Base-by-base conservation (phyloP, 2,888 invertebrate species). In the Ceramica pisi region DNA sequence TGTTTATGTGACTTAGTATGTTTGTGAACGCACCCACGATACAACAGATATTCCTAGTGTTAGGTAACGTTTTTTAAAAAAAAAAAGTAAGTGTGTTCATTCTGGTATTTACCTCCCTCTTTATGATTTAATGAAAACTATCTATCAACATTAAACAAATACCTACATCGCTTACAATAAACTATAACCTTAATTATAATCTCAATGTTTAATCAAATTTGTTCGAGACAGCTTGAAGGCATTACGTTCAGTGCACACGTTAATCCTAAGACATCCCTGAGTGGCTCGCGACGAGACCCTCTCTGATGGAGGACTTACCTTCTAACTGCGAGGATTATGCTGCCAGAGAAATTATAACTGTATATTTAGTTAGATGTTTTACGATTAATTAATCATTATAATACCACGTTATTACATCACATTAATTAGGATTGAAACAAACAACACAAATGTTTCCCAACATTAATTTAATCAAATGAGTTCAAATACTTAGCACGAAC, bases 401-500 rank as follows among this genome's bases (percentile, higher is more conserved):
- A 5, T 35, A n/a, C n/a, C 31, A 55, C 19, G 7, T 38, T 46
- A 6, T 35, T n/a, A 51, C 26, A 55, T 38, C 9, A 23, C n/a
- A 44, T 64, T 46, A 64, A 71, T 61, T 44, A 63, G 9, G 12
- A 35, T n/a, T 65, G 9, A 46, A 50, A 4, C 10, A 50, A 80
- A 64, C 31, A 67, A 26, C 31, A 23, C 14, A 48, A 5, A 59
- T 8, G 19, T 51, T 46, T 31, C 41, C 6, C 19, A 51, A 19
- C 50, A 53, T 44, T 3, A 57, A 59, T 59, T 46, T 59, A 72
- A 71, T 63, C 19, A 60, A 35, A 44, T 50, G 26, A 78, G 44
- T 44, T 56, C n/a, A 71, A 78, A 51, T 69, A 46, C 41, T 31
- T 21, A 68, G 14, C 38, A 44, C 23, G 44, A 19, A 44, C 44